Evolutionary conservation across 2,797 vertebrate species (phyloP).

Genomic region (Eospalax fontanierii): DNA sequence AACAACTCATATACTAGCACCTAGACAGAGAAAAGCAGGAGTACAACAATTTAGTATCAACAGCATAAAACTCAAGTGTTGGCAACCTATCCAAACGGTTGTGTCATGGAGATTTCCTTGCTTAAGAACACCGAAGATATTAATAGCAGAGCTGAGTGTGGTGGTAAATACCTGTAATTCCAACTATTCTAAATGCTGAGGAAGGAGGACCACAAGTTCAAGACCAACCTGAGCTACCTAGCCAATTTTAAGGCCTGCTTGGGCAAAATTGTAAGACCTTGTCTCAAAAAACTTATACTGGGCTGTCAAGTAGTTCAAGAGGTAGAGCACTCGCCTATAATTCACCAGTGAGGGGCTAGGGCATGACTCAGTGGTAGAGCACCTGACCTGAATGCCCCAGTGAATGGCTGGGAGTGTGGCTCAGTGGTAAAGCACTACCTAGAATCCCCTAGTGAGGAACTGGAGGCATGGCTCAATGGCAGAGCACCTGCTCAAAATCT

Average conservation of each 20-base stretch:
- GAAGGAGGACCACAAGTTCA: background rate
- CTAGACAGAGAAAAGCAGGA: constrained; percentile 77
- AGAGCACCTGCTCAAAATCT: too few species aligned
- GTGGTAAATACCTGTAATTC: background rate
- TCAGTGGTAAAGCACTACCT: background rate
- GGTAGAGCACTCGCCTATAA: too few species aligned
- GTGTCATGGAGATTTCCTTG: background rate
- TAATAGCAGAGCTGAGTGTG: background rate
- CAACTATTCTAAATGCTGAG: background rate
- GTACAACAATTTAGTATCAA: background rate
- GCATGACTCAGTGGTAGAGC: too few species aligned
- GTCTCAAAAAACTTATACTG: background rate
- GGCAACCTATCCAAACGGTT: background rate
- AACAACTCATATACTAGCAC: constrained; percentile 96
- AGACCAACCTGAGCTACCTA: background rate
- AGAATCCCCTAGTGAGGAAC: too few species aligned
- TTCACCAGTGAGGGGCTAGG: too few species aligned
- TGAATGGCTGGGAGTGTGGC: background rate
- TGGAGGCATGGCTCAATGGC: too few species aligned
- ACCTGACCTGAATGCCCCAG: background rate
- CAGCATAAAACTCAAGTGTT: background rate
- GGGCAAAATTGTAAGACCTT: background rate
- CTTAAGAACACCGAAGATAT: background rate
- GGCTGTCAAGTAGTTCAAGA: background rate
- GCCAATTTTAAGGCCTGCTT: background rate